Conservation (phyloP, 2,888 invertebrate genomes). For the Hecatera dysodea region DNA sequence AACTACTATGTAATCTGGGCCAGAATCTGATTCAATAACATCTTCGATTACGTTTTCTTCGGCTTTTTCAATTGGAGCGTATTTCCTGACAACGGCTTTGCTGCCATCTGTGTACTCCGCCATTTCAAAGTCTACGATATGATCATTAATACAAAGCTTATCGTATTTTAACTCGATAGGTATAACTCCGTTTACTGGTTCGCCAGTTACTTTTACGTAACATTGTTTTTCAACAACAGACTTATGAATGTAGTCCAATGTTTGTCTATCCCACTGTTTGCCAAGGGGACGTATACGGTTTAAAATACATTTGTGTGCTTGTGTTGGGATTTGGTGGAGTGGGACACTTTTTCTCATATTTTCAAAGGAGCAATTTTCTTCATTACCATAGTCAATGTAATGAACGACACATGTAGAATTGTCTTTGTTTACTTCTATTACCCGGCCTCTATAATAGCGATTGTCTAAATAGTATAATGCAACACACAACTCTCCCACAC, state of each 20-base stretch:
- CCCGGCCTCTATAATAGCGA: slow-evolving; percentile 93
- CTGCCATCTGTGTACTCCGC: slow-evolving; percentile 81
- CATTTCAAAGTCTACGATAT: slow-evolving; percentile 86
- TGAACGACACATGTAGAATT: slow-evolving; percentile 88
- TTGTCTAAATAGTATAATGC: slow-evolving; percentile 92
- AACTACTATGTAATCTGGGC: slow-evolving; percentile 80
- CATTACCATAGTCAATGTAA: slow-evolving; percentile 96
- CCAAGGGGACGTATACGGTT: slow-evolving; percentile 77
- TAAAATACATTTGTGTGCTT: slow-evolving; percentile 92
- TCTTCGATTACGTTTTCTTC: slow-evolving; percentile 50
- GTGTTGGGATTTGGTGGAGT: slow-evolving; percentile 92
- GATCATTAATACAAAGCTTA: slow-evolving; percentile 85
- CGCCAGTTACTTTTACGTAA: slow-evolving; percentile 84
- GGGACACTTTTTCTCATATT: slow-evolving; percentile 92
- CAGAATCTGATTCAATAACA: slow-evolving; percentile 72
- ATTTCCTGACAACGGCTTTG: slow-evolving; percentile 77
- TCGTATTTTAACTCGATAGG: slow-evolving; percentile 83
- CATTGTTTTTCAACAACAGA: slow-evolving; percentile 91
- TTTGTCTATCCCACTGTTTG: slow-evolving; percentile 86
- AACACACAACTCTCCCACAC: slow-evolving; percentile 92
- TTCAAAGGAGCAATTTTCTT: slow-evolving; percentile 91
- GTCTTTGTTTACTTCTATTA: slow-evolving; percentile 85
- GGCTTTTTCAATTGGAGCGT: slow-evolving; percentile 59
- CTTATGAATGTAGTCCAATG: slow-evolving; percentile 92
- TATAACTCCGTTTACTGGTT: slow-evolving; percentile 74